A percentile compares a stretch with the other conserved stretches of the same genome.
These are phyloP conservation scores for Idris sp. DNA, from an alignment of 1,140 invertebrate species.

Conservation along the genomic window DNA sequence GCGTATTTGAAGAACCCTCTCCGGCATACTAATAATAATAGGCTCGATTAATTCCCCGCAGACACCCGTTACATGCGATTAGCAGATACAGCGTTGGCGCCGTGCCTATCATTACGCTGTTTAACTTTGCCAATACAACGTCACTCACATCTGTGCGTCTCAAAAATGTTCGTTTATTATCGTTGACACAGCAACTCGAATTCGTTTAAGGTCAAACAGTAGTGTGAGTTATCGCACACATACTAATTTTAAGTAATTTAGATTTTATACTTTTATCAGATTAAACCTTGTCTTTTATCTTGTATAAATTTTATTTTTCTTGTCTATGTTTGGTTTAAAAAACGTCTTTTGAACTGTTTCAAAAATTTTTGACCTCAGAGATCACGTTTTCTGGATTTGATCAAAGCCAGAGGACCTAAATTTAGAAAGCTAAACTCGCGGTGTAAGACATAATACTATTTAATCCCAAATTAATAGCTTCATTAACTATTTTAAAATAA, in stretches of 20 bases:
- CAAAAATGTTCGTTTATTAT: slow-evolving; percentile 44
- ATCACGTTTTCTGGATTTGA: not conserved
- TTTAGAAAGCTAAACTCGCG: slow-evolving; percentile 1
- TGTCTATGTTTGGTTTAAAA: too few species aligned
- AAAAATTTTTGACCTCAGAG: too few species aligned
- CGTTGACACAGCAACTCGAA: slow-evolving; percentile 30
- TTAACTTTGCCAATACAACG: slow-evolving; percentile 67
- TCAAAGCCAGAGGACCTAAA: slow-evolving; percentile 6
- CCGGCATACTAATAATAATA: slow-evolving; percentile 44
- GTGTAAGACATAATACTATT: not conserved
- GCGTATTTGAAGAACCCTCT: slow-evolving; percentile 46
- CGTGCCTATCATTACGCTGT: slow-evolving; percentile 72
- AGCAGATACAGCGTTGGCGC: slow-evolving; percentile 69
- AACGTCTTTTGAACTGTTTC: too few species aligned
- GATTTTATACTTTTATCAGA: too few species aligned
- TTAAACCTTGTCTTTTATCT: too few species aligned
- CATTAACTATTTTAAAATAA: not conserved
- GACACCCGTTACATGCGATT: slow-evolving; percentile 63
- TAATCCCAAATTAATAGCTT: not conserved
- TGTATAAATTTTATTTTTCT: too few species aligned
- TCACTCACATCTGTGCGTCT: slow-evolving; percentile 41
- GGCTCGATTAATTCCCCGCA: slow-evolving; percentile 37
- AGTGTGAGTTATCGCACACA: slow-evolving; percentile 28
- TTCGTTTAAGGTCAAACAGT: slow-evolving; percentile 41
- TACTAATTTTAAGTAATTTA: slow-evolving; percentile 49